Conservation (phyloP, 2,888 invertebrate species). For the Cephonodes hylas region DNA sequence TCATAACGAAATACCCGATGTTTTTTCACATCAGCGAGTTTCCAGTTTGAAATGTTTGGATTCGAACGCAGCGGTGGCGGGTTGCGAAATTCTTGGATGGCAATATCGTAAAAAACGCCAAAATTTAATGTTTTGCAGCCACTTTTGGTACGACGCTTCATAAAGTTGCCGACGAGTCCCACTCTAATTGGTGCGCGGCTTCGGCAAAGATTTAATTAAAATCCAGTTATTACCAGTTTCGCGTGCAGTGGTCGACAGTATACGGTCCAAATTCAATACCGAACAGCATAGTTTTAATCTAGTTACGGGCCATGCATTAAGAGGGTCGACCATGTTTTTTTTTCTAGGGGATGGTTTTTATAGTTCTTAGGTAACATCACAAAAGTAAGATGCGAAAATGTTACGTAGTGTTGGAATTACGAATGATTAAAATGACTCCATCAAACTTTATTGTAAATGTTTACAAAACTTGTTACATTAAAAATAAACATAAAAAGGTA, state of each 20-base stretch:
- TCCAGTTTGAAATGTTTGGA: neutral
- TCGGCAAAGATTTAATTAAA: conserved; percentile 36
- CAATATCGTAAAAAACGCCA: neutral
- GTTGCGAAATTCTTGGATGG: neutral
- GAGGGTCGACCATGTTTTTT: no score
- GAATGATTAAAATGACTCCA: no score
- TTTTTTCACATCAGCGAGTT: neutral
- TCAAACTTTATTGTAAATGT: no score
- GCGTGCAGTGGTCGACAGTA: conserved; percentile 22
- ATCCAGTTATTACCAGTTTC: conserved; percentile 47
- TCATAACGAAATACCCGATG: neutral
- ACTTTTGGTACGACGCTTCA: neutral
- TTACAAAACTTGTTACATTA: no score
- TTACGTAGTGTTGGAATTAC: no score
- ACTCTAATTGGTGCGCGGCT: conserved; percentile 33
- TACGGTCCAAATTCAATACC: conserved; percentile 39
- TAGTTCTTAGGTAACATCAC: no score
- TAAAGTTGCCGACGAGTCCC: neutral
- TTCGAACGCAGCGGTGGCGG: neutral
- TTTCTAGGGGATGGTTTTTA: no score
- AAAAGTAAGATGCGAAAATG: no score
- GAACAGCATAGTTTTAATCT: no score
- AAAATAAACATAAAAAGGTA: no score
- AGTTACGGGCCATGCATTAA: no score
- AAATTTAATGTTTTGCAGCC: neutral